Percentiles rank a stretch among this genome's conserved stretches.
Evolutionary conservation across 2,113 vertebrate genomes (phyloP).

Genomic region (Oreochromis tanganicae): DNA sequence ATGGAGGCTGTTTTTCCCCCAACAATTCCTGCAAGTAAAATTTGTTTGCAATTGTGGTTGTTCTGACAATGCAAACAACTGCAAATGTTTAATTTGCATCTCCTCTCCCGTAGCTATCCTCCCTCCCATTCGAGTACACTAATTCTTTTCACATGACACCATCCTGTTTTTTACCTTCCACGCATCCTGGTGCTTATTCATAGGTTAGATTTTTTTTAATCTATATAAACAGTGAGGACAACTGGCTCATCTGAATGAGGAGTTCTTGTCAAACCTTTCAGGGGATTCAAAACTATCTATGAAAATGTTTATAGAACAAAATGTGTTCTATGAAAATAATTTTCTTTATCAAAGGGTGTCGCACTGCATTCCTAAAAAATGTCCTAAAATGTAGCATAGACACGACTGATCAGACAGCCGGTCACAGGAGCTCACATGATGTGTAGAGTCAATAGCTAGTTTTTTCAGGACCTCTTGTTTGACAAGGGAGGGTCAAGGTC

Average conservation of each 20-base stretch:
- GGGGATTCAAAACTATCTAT: background rate
- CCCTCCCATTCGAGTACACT: conserved; percentile 25
- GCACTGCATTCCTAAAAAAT: background rate
- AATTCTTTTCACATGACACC: conserved; percentile 56
- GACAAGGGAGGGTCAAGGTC: conserved; percentile 52
- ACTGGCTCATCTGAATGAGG: background rate
- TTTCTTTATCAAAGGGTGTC: background rate
- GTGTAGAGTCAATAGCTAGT: conserved; percentile 10
- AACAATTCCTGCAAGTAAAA: background rate
- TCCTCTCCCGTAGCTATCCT: background rate
- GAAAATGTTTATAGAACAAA: background rate
- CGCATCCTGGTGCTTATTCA: conserved; percentile 51
- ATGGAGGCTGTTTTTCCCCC: background rate
- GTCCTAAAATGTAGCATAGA: background rate
- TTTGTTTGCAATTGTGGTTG: conserved; percentile 22
- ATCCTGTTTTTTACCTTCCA: conserved; percentile 43
- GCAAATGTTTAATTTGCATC: conserved; percentile 72
- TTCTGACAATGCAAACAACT: conserved; percentile 60
- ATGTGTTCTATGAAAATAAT: background rate
- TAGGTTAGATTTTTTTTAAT: background rate
- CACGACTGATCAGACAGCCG: background rate
- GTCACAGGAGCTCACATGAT: conserved; percentile 23
- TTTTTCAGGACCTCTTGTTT: conserved; percentile 51
- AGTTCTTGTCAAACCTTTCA: background rate
- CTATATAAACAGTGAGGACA: background rate